These are phyloP conservation scores for Nyctereutes procyonoides DNA, from an alignment of 2,113 vertebrate genomes.

Conservation along the genomic window DNA sequence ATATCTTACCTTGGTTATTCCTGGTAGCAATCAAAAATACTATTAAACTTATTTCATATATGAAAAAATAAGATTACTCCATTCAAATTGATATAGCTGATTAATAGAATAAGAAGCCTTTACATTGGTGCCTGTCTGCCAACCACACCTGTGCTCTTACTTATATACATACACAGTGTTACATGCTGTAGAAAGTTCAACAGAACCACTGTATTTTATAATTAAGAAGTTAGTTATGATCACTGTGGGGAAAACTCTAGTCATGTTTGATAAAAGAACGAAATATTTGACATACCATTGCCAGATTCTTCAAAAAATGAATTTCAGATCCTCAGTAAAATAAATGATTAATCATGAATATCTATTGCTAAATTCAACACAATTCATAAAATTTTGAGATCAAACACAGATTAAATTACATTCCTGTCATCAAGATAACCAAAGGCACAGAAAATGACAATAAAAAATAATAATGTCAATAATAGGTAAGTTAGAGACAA, in stretches of 20 bases:
- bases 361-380: background rate
- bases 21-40: background rate
- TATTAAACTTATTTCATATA: background rate
- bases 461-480: background rate
- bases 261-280: background rate
- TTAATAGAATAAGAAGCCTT: background rate
- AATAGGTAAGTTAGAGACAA: background rate
- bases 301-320: slow-evolving; percentile 26
- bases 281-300: background rate
- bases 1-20: background rate
- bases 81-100: background rate
- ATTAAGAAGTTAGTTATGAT: background rate
- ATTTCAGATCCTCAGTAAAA: background rate
- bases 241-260: background rate
- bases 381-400: background rate
- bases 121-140: background rate
- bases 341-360: background rate
- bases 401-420: background rate
- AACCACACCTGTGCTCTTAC: background rate
- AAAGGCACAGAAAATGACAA: background rate
- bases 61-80: background rate
- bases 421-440: background rate
- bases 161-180: background rate
- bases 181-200: background rate
- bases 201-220: background rate